Percentiles rank a stretch among this genome's conserved stretches.
These are phyloP conservation scores for Cephalotes varians DNA, from an alignment of 2,888 invertebrate genomes.

Conservation along the genomic window DNA sequence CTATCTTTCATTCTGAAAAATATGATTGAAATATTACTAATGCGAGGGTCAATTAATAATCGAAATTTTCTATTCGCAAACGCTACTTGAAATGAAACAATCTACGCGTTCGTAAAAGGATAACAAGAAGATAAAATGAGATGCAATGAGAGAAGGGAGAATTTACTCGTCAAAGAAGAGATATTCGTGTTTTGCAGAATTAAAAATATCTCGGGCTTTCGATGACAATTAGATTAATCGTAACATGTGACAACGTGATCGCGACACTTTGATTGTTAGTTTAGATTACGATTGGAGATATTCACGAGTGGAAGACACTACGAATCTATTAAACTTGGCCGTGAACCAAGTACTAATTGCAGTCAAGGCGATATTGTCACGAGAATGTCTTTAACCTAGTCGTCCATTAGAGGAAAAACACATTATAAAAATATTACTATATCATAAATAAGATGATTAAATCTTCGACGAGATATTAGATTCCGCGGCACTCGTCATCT, in stretches of 20 bases:
- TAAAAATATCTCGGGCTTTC: not conserved
- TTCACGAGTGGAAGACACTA: conserved; percentile 29
- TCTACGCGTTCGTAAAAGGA: not conserved
- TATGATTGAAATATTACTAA: not conserved
- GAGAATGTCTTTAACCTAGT: conserved; percentile 22
- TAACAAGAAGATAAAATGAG: not conserved
- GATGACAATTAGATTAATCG: conserved; percentile 18
- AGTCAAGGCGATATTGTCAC: conserved; percentile 49
- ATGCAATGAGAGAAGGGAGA: not conserved
- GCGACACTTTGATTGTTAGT: conserved; percentile 61
- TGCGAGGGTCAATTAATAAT: not conserved
- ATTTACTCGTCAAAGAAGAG: not conserved
- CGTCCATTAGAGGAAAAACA: conserved; percentile 4
- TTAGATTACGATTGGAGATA: conserved; percentile 48
- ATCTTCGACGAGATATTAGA: not conserved
- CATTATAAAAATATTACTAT: conserved; percentile 26
- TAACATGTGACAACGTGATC: conserved; percentile 58
- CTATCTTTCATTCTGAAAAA: conserved; percentile 79
- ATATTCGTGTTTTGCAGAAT: not conserved
- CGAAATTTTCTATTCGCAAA: not conserved
- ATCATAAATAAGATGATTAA: not conserved
- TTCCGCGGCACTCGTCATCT: not conserved
- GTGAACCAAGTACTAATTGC: conserved; percentile 45
- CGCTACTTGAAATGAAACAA: not conserved
- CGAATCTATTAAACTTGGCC: conserved; percentile 49